Conservation (phyloP, 2,113 vertebrate species). For the zebrafish (Danio rerio) region DNA sequence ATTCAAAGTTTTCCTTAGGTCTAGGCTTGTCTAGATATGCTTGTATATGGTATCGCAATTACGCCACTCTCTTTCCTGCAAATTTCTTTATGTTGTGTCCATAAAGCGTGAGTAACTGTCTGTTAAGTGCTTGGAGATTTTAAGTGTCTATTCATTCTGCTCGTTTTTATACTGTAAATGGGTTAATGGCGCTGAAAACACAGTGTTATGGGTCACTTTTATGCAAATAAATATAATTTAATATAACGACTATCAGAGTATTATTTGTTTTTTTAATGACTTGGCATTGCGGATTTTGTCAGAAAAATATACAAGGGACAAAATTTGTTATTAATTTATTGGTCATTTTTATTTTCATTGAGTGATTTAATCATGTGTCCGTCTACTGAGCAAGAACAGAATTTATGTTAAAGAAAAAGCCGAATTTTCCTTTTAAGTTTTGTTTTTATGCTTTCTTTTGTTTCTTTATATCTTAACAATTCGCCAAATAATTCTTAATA, state of each 20-base stretch:
- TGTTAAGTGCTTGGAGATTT: conserved; percentile 70
- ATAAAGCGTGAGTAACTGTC: conserved; percentile 91
- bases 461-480: background rate
- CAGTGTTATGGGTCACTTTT: conserved; percentile 84
- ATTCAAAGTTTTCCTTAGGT: conserved; percentile 44
- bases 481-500: too few species aligned
- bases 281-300: background rate
- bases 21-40: conserved; percentile 51
- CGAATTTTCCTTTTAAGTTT: background rate
- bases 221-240: conserved; percentile 82
- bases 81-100: conserved; percentile 69
- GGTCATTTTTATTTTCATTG: background rate
- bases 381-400: background rate
- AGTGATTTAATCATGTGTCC: background rate
- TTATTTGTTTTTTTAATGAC: conserved; percentile 30
- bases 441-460: background rate
- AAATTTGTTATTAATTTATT: conserved; percentile 4
- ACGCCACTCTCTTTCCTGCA: conserved; percentile 38
- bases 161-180: conserved; percentile 73
- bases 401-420: background rate
- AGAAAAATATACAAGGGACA: background rate
- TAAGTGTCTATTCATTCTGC: conserved; percentile 57
- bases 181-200: conserved; percentile 72
- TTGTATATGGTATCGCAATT: conserved; percentile 55
- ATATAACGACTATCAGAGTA: conserved; percentile 55